phyloP scores from a whole-genome alignment of 2,888 invertebrate species.

The Heliconius hortense region DNA sequence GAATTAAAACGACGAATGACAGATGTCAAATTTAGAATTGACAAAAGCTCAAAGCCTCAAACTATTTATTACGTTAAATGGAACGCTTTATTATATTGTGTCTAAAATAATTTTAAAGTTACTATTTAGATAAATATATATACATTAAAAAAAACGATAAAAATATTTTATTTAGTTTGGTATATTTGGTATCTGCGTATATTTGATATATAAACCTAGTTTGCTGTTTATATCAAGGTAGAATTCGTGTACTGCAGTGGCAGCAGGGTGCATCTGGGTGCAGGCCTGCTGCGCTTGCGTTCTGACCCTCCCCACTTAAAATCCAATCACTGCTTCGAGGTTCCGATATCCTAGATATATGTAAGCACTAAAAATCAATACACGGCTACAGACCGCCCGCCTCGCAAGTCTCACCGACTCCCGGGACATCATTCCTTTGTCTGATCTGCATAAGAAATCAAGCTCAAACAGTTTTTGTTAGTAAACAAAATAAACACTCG shows the following conservation, averaged over 20 bases:
- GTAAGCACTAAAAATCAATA: constrained; percentile 26
- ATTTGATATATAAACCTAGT: not conserved
- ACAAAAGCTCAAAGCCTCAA: not conserved
- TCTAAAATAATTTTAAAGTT: not conserved
- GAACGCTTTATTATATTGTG: not conserved
- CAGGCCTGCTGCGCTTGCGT: constrained; percentile 23
- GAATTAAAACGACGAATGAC: not conserved
- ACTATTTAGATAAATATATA: not conserved
- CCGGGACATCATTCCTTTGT: not conserved
- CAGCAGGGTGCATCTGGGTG: constrained; percentile 6
- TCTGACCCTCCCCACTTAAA: constrained; percentile 10
- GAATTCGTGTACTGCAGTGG: not conserved
- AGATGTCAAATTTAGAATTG: not conserved
- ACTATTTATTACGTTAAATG: not conserved
- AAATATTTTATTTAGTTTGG: not conserved
- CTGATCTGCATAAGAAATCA: not conserved
- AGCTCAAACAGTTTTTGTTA: not conserved
- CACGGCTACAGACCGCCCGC: not conserved
- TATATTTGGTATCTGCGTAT: not conserved
- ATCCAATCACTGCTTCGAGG: not conserved
- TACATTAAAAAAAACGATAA: not conserved
- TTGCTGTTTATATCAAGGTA: not conserved
- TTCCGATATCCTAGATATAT: not conserved
- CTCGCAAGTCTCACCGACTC: not conserved
- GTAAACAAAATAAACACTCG: not conserved